These are phyloP conservation scores for Elachura formosa DNA, from an alignment of 2,113 vertebrate genomes.

Conservation along the genomic window DNA sequence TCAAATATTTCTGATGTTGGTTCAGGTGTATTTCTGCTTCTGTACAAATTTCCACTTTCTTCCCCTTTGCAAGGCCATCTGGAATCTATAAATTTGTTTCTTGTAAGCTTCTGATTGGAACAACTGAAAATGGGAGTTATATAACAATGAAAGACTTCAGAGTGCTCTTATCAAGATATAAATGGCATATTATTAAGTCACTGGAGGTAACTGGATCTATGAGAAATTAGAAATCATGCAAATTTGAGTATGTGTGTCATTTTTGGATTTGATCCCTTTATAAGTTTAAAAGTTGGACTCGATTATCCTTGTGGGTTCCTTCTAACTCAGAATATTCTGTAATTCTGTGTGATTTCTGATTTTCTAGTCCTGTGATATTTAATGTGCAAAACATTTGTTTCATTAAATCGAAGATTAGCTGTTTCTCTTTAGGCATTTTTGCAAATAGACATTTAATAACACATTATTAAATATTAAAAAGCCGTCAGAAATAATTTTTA, in stretches of 20 bases:
- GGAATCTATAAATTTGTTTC: background rate
- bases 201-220: background rate
- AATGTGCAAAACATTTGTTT: background rate
- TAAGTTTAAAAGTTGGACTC: background rate
- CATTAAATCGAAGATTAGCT: background rate
- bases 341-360: background rate
- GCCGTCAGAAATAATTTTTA: background rate
- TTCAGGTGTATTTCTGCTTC: background rate
- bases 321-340: background rate
- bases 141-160: background rate
- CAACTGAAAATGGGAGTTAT: background rate
- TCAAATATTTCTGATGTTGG: background rate
- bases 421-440: background rate
- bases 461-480: background rate
- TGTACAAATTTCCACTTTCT: background rate
- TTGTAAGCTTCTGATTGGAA: background rate
- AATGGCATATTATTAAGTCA: background rate
- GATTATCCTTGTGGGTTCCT: background rate
- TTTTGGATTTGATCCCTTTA: background rate
- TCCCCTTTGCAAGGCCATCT: background rate
- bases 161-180: background rate
- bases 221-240: background rate
- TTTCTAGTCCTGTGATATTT: background rate
- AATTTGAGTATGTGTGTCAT: background rate
- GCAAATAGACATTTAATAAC: background rate